These are phyloP conservation scores for Anastrepha obliqua DNA, from an alignment of 1,140 invertebrate species.

Conservation along the genomic window DNA sequence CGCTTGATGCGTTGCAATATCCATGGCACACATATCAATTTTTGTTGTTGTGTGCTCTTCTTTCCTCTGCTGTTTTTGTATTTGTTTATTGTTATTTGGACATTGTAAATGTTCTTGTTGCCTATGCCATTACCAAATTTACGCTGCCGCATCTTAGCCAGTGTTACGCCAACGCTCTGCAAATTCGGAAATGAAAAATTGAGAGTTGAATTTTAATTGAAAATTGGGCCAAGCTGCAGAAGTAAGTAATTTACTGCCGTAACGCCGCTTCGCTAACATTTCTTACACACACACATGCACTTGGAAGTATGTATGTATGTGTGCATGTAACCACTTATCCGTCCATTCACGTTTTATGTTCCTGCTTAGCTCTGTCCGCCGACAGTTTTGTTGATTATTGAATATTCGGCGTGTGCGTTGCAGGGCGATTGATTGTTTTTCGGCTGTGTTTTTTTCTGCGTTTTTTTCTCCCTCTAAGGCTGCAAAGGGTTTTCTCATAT, in stretches of 20 bases:
- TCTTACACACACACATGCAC: neutral
- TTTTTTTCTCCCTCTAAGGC: neutral
- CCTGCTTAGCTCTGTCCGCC: neutral
- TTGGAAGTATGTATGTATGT: neutral
- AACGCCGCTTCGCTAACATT: neutral
- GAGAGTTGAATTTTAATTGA: constrained; percentile 60
- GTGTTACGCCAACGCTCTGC: neutral
- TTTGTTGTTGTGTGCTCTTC: neutral
- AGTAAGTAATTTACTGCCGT: constrained; percentile 40
- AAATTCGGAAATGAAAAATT: constrained; percentile 58
- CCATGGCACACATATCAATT: too few relatives aligned
- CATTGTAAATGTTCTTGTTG: constrained; percentile 10
- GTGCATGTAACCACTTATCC: neutral
- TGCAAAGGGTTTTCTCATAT: neutral
- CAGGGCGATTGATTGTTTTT: neutral
- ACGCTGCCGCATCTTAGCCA: constrained; percentile 41
- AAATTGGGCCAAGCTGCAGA: constrained; percentile 57
- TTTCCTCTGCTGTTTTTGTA: neutral
- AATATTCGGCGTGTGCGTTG: constrained; percentile 25
- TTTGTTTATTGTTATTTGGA: neutral
- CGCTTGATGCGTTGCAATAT: neutral
- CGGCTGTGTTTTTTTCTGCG: neutral
- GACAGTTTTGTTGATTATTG: constrained; percentile 27
- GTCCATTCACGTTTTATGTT: neutral
- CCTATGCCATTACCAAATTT: constrained; percentile 53